Evolutionary conservation across 2,113 vertebrate genomes (phyloP).

Genomic region (Suricata suricatta): DNA sequence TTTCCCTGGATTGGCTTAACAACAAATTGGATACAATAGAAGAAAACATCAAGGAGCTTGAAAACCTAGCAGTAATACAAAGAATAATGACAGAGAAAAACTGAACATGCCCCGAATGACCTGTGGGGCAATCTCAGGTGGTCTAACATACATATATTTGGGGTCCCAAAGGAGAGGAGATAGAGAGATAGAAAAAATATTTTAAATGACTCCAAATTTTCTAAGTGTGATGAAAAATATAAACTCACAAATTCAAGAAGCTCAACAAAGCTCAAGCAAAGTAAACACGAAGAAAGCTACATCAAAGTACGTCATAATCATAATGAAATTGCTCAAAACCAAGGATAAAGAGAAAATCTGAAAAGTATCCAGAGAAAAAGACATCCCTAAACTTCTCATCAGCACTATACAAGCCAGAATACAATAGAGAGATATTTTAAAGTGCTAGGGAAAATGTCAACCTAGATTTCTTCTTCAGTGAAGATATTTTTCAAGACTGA

Average conservation of each 20-base stretch:
- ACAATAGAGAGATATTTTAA: background rate
- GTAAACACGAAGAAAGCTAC: background rate
- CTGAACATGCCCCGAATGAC: background rate
- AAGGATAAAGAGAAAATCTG: background rate
- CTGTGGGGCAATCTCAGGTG: background rate
- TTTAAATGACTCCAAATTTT: background rate
- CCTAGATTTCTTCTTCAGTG: background rate
- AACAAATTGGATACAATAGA: background rate
- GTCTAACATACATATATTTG: background rate
- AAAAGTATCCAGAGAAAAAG: background rate
- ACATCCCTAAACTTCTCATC: background rate
- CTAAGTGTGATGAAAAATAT: constrained; percentile 1
- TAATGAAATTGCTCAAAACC: background rate
- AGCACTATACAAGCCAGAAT: background rate
- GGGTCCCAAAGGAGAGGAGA: background rate
- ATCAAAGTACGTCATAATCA: background rate
- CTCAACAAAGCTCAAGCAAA: background rate
- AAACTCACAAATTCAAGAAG: background rate
- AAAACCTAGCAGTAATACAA: background rate
- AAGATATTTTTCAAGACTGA: constrained; percentile 2
- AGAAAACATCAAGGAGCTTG: background rate
- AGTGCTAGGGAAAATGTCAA: background rate
- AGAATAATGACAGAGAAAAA: constrained; percentile 19
- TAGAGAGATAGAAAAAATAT: background rate
- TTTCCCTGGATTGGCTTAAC: background rate